Base-by-base conservation (phyloP, 2,113 vertebrate species). In the Acinonyx jubatus region DNA sequence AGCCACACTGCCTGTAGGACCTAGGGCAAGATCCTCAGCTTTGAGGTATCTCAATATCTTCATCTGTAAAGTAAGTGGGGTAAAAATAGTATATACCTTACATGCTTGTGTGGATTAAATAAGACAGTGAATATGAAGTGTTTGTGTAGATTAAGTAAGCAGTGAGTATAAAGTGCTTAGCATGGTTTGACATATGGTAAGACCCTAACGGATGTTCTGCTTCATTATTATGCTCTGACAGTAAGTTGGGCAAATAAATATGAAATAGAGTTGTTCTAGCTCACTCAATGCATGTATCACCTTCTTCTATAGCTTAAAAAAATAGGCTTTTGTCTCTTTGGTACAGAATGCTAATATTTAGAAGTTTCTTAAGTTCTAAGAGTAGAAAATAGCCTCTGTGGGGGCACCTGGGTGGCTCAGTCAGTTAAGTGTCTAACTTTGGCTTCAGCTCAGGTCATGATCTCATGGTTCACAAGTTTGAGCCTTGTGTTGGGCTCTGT, bases 301-400 rank as follows among this genome's bases (percentile, higher is more conserved):
- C 63, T 87, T 63, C n/a, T 82, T 81, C 29, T 16, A 38, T 66
- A 36, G 29, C 6, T 61, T 61, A 21, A 57, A 61, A 50, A 50
- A 50, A 50, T 61, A 61, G 57, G 57, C 57, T 61, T 66, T 36
- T 93, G 18, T 83, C 23, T 88, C 36, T 95, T 19, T 31, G 12
- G 15, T 63, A 79, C 29, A 90, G 31, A 80, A 57, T 69, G 29
- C 45, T 89, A 86, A 78, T 66, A 55, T 97, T 74, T 87, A 71
- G 10, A 96, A 63, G 27, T 87, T 82, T 79, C 66, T 61, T 63
- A 87, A 94, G 82, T 95, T 91, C 48, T 97, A 74, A 86, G 91
- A 73, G 36, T 88, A 92, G 73, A 95, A 96, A 93, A 80, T 36
- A 94, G 29, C 33, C 10, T 82, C 18, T 71, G 45, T 7, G 61